phyloP scores from a whole-genome alignment of 35 echinoderm and acorn worm genomes.

The Ophioderma brevispina region DNA sequence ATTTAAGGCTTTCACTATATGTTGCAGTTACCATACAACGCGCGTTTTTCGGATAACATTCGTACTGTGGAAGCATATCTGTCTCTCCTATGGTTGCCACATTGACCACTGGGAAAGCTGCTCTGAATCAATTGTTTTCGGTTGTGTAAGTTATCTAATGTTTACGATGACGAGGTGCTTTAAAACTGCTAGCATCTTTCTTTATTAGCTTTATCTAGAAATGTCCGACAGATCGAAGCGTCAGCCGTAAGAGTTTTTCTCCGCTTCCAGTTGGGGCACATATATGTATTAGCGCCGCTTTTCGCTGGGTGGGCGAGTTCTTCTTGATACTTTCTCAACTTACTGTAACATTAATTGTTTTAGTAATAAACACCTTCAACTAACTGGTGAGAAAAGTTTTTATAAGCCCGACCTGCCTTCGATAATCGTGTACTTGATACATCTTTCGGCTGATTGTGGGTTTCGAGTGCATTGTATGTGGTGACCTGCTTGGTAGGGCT shows the following conservation, averaged over 20 bases:
- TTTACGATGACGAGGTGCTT: conserved; percentile 66
- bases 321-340: conserved; percentile 40
- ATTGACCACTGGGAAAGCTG: conserved; percentile 16
- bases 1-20: conserved; percentile 56
- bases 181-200: conserved; percentile 24
- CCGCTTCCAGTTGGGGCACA: conserved; percentile 74
- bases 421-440: no score
- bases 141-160: conserved; percentile 43
- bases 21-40: conserved; percentile 66
- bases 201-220: neutral
- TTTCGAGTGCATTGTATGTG: no score
- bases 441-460: no score
- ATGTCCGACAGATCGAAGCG: conserved; percentile 33
- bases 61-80: conserved; percentile 23
- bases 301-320: conserved; percentile 54
- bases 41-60: neutral
- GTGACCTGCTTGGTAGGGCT: no score
- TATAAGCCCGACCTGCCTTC: no score
- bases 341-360: no score
- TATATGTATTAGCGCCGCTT: conserved; percentile 56
- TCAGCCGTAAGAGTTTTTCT: conserved; percentile 55
- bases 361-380: no score
- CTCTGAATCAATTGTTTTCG: conserved; percentile 40
- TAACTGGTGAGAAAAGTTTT: no score
- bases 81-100: conserved; percentile 11